phyloP scores from a whole-genome alignment of 2,797 vertebrate species.

The Danio kyathit region DNA sequence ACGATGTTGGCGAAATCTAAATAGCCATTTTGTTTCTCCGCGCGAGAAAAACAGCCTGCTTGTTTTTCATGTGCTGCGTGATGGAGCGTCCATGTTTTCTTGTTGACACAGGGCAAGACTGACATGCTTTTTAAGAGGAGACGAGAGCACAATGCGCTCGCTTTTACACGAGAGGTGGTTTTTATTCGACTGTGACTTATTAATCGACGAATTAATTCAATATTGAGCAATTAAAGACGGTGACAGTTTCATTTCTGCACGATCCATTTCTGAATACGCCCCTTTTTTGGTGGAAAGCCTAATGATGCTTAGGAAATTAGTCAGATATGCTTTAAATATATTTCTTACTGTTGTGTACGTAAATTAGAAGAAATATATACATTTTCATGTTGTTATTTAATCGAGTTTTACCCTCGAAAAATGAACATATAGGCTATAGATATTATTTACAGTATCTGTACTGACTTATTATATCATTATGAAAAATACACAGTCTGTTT shows the following conservation, averaged over 20 bases:
- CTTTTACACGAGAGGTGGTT: neutral
- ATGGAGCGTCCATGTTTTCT: conserved; percentile 63
- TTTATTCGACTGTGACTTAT: neutral
- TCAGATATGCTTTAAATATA: neutral
- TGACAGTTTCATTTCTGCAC: neutral
- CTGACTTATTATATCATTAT: neutral
- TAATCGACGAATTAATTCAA: neutral
- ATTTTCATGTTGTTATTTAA: neutral
- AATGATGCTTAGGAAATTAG: neutral
- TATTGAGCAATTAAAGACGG: neutral
- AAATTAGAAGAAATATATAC: neutral
- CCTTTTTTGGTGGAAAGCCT: conserved; percentile 21
- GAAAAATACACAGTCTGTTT: neutral
- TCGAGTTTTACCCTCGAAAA: neutral
- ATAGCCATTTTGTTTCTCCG: neutral
- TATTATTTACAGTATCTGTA: neutral
- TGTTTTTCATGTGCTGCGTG: conserved; percentile 50
- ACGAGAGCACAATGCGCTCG: neutral
- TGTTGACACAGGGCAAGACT: conserved; percentile 52
- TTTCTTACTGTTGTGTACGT: neutral
- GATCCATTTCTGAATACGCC: conserved; percentile 28
- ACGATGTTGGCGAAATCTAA: neutral
- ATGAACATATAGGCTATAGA: neutral
- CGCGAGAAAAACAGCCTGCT: neutral
- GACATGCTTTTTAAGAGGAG: neutral